Base-by-base conservation (phyloP, 2,888 invertebrate species). In the Drosophila cognata region DNA sequence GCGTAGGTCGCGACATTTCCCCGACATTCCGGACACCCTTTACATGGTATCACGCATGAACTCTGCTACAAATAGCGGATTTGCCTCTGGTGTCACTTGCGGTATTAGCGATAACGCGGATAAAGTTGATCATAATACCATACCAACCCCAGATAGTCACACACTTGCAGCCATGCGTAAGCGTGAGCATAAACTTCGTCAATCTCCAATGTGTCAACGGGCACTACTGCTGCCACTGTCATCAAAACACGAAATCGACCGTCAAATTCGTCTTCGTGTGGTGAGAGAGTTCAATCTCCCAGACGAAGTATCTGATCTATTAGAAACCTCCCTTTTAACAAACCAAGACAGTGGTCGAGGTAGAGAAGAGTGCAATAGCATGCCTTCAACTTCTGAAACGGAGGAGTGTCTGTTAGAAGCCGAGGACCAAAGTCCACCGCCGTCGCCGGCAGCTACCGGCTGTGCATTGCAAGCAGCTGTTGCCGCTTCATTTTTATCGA, bases 271-370 rank as follows among this genome's bases (percentile, higher is more conserved):
- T 67, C 93, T 99, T 85, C 95, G 98, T 10, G 98, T 98, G 2
- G 98, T 99, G 18, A 95, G 99, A 55, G 99, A 99, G 94, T 97
- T 98, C 93, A 98, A 98, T 90, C 95, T 98, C 71, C 99, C 99
- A 0, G 99, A 99, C 93, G 95, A 96, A 16, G 96, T 97, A 18
- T 96, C 97, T 8, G 96, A 97, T 92, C 94, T 97, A 84, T 94
- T 97, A 61, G 96, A 96, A 82, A 94, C 93, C 81, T 92, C 94
- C 3, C 86, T 93, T 77, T 89, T 91, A 67, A 86, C 91, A 62
- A 84, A 81, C 48, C 89, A 90, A 72, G 79, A 55, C 13, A 50
- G 67, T 11, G 59, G 48, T 83, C 89, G 81, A 79, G 79, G 57
- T 21, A 65, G 66, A 8, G 78, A 80, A 29, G 86, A 82, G 41